phyloP scores from a whole-genome alignment of 2,113 vertebrate species.

The Myotis yumanensis region DNA sequence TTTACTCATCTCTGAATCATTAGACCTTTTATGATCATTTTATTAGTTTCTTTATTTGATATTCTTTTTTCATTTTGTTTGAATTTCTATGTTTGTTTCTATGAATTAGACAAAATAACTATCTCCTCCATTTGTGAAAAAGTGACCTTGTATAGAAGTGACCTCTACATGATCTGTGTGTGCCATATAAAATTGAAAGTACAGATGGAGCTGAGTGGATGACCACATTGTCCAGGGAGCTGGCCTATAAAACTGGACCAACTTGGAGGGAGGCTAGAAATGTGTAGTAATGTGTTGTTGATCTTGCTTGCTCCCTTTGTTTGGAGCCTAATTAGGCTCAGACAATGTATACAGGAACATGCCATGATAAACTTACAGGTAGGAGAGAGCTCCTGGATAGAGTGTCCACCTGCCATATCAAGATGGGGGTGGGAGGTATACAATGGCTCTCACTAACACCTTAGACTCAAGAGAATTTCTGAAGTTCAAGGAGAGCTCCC shows the following conservation, averaged over 20 bases:
- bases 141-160: background rate
- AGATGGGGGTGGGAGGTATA: background rate
- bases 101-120: background rate
- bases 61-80: background rate
- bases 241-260: no score
- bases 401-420: background rate
- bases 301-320: background rate
- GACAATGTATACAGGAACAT: background rate
- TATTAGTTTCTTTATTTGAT: background rate
- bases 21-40: background rate
- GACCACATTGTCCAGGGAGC: background rate
- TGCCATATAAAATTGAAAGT: background rate
- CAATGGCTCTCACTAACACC: background rate
- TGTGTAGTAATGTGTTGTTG: background rate
- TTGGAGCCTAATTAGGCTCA: background rate
- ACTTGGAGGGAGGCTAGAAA: background rate
- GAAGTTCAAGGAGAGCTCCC: background rate
- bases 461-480: background rate
- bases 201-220: background rate
- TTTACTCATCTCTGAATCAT: background rate
- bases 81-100: background rate
- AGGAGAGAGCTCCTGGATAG: background rate
- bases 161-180: background rate
- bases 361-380: background rate
- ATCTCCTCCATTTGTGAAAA: background rate